Evolutionary conservation across 2,113 vertebrate genomes (phyloP), one percentile per base, ranked within the genome.

Genomic region (Pterocles burchelli): DNA sequence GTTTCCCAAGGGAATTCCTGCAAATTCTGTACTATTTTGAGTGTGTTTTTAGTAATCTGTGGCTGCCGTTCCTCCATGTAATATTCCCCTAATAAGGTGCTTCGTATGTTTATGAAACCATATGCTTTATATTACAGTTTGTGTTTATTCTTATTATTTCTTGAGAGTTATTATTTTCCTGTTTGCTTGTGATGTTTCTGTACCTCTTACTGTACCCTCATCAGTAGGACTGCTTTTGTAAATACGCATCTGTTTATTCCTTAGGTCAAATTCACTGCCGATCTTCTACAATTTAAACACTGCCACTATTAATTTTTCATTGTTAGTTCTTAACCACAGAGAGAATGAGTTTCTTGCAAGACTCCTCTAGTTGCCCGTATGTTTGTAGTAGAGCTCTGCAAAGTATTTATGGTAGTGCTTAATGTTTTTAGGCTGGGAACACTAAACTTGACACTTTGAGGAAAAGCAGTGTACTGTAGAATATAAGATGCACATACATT

Each of bases 281-380:
- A 9, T 51, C 85, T 83, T 81, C 6, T 48, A 6, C 67, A 36
- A 83, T 61, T 70, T 74, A 77, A 96, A 83, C 3, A 11, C 67
- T 78, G 59, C 58, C 65, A 76, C 79, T 96, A 91, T 74, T 51
- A 73, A 0, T 34, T 92, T 90, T 75, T 81, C 83, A 38, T 83
- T 52, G 12, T 91, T 86, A 66, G 19, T 70, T 88, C 73, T 73
- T 95, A 90, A 46, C 41, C 76, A 43, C 19, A 55, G 41, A 4
- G 15, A 95, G 76, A 85, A 93, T 85, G 51, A 34, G 38, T 96
- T 57, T 94, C 78, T 90, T 96, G 55, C n/a, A 78, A 82, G 61
- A 52, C 36, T 94, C 36, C 17, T 79, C 34, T 90, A 55, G 65
- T 66, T 95, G 77, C 34, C 49, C 43, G 5, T n/a, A 20, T 61